A percentile compares a stretch with the other conserved stretches of the same genome.
phyloP scores from a whole-genome alignment of 30 jellyfish, hydroid and myxozoan species.

The Cassiopea andromeda region DNA sequence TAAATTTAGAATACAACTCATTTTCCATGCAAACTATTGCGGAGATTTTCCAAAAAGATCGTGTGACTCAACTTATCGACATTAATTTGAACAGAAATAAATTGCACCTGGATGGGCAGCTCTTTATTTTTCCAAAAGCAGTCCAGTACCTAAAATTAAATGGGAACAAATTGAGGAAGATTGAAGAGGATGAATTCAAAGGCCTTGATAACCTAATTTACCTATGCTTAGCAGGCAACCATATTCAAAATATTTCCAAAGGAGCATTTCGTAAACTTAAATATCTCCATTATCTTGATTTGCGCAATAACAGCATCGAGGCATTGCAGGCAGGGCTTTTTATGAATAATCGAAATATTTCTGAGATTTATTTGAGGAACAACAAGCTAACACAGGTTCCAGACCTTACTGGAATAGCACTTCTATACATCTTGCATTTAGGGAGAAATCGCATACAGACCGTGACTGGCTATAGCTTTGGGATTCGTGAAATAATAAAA shows the following conservation, averaged over 20 bases:
- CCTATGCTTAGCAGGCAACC: neutral
- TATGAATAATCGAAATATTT: neutral
- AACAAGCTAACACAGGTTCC: constrained; percentile 30
- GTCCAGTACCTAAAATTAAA: neutral
- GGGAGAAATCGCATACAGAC: constrained; percentile 5
- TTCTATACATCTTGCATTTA: neutral
- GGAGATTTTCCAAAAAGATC: neutral
- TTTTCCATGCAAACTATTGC: neutral
- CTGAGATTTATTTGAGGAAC: neutral
- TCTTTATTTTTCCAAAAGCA: neutral
- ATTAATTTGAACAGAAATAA: neutral
- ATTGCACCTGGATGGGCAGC: neutral
- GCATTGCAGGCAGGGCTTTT: constrained; percentile 23
- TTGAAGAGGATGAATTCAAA: neutral
- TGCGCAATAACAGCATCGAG: constrained; percentile 15
- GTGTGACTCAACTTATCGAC: neutral
- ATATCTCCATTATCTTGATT: neutral
- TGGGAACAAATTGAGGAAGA: neutral
- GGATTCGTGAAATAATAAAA: neutral
- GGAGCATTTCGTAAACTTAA: constrained; percentile 9
- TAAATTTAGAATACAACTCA: neutral
- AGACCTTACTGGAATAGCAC: constrained; percentile 3
- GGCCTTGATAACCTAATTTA: neutral
- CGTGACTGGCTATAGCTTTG: neutral
- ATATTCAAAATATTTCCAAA: neutral